phyloP scores from a whole-genome alignment of 2,888 invertebrate genomes.

The Scaptomyza polygonia region DNA sequence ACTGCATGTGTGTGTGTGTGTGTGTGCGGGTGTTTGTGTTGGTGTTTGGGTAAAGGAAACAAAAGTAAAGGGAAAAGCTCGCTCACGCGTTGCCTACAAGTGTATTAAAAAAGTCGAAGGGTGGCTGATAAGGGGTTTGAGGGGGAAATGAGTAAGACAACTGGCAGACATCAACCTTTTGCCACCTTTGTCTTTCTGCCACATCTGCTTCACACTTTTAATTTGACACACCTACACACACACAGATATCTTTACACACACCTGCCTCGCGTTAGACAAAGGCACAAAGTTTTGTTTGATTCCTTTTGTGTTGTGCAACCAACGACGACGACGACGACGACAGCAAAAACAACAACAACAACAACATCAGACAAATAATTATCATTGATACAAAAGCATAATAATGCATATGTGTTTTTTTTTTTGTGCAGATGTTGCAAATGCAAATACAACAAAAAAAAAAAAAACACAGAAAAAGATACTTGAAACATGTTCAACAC shows the following conservation, averaged over 20 bases:
- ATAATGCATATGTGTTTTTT: slow-evolving; percentile 24
- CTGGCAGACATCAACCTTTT: slow-evolving; percentile 65
- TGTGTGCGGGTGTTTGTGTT: neutral
- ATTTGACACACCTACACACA: slow-evolving; percentile 69
- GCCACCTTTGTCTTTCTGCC: slow-evolving; percentile 74
- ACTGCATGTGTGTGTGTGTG: neutral
- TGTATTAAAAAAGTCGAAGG: slow-evolving; percentile 66
- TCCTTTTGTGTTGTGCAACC: slow-evolving; percentile 79
- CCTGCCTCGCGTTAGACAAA: slow-evolving; percentile 56
- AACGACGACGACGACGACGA: slow-evolving; percentile 40
- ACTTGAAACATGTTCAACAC: slow-evolving; percentile 8
- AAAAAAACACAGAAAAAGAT: no score
- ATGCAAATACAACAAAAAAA: slow-evolving; percentile 22
- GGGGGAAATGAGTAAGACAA: neutral
- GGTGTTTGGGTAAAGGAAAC: slow-evolving; percentile 17
- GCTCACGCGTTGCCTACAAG: slow-evolving; percentile 57
- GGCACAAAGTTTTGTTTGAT: slow-evolving; percentile 79
- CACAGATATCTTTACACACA: slow-evolving; percentile 44
- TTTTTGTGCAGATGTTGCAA: slow-evolving; percentile 21
- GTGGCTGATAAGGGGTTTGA: neutral
- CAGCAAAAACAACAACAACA: slow-evolving; percentile 24
- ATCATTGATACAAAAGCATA: slow-evolving; percentile 77
- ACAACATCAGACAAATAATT: slow-evolving; percentile 73
- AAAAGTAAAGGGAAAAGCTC: slow-evolving; percentile 53
- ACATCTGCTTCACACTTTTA: slow-evolving; percentile 78